Percentiles rank a stretch among this genome's conserved stretches.
These are phyloP conservation scores for Dipodomys stephensi DNA, from an alignment of 2,113 vertebrate genomes.

Conservation along the genomic window DNA sequence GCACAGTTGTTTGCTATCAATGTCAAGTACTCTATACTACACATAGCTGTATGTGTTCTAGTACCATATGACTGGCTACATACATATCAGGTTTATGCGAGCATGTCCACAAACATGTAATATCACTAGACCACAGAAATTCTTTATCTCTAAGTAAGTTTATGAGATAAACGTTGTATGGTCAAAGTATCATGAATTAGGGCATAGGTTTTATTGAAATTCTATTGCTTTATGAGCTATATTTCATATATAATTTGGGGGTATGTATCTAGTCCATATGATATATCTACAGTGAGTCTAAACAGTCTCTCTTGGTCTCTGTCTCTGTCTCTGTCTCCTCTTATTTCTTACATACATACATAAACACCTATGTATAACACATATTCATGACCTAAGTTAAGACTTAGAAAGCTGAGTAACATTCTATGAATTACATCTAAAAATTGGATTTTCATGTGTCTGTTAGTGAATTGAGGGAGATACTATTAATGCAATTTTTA, in stretches of 20 bases:
- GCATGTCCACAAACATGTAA: neutral
- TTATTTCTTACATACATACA: neutral
- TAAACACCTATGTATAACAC: neutral
- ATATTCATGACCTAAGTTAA: neutral
- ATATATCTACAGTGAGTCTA: neutral
- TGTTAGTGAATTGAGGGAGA: neutral
- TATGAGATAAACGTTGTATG: neutral
- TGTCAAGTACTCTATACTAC: neutral
- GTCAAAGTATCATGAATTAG: neutral
- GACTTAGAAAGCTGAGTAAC: neutral
- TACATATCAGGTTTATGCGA: neutral
- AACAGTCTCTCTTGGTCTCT: neutral
- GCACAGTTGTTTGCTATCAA: neutral
- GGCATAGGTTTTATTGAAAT: too few species aligned
- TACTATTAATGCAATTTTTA: conserved; percentile 24
- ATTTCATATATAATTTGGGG: neutral
- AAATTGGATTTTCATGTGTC: neutral
- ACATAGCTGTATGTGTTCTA: neutral
- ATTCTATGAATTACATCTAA: neutral
- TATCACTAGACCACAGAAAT: neutral
- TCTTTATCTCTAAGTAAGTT: neutral
- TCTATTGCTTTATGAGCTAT: too few species aligned
- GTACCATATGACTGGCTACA: neutral
- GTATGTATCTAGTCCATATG: neutral
- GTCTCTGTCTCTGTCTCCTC: neutral